A percentile compares a stretch with the other conserved stretches of the same genome.
Evolutionary conservation across 2,113 vertebrate species (phyloP).

Genomic region (Zosterops japonicus): DNA sequence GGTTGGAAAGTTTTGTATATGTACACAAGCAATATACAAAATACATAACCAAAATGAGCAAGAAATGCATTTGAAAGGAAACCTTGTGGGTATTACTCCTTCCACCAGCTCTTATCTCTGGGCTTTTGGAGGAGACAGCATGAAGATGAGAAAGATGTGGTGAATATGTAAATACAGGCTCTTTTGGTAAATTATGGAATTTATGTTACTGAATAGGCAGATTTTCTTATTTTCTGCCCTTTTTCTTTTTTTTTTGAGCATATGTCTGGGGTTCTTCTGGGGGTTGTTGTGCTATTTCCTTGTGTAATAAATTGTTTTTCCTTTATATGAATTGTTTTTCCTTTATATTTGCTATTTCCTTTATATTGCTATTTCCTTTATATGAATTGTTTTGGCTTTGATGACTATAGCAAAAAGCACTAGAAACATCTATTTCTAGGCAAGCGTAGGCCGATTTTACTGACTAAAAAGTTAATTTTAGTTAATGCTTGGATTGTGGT

Average conservation of each 20-base stretch:
- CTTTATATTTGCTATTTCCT: too few species aligned
- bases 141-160: neutral
- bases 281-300: accelerated
- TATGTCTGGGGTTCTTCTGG: accelerated
- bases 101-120: neutral
- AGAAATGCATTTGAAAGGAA: neutral
- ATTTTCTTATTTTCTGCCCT: neutral
- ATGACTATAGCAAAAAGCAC: neutral
- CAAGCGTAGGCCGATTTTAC: neutral
- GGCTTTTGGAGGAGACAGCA: neutral
- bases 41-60: neutral
- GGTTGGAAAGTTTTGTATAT: neutral
- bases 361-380: neutral
- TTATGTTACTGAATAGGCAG: neutral
- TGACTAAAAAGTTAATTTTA: neutral
- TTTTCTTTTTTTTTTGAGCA: accelerated
- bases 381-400: neutral
- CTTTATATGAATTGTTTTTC: neutral
- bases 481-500: neutral
- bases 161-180: neutral
- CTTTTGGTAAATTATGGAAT: neutral
- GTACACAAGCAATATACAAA: too few species aligned
- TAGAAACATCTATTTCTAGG: neutral
- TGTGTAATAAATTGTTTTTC: neutral
- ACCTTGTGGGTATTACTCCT: neutral